Evolutionary conservation across 1,140 invertebrate genomes (phyloP).

Genomic region (Eupristina koningsbergeri): DNA sequence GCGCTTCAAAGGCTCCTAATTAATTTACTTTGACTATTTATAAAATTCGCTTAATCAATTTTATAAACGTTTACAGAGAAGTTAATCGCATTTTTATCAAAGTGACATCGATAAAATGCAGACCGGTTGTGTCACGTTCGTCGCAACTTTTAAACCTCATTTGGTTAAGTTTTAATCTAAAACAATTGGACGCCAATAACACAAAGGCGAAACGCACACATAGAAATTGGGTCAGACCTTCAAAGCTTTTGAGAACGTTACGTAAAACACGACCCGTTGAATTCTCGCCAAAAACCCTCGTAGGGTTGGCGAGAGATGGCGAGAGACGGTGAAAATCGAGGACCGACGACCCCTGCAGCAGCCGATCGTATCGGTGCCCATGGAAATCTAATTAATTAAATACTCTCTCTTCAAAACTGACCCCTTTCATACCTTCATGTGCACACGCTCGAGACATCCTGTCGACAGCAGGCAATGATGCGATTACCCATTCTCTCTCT

Average conservation of each 20-base stretch:
- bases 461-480: not conserved
- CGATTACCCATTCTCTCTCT: constrained; percentile 39
- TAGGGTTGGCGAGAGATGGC: not conserved
- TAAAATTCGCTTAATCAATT: not conserved
- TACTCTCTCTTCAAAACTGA: not conserved
- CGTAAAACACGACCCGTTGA: not conserved
- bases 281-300: too few species aligned
- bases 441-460: not conserved
- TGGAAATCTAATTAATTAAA: constrained; percentile 48
- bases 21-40: not conserved
- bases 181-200: too few species aligned
- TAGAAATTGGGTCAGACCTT: not conserved
- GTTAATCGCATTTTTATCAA: not conserved
- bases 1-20: not conserved
- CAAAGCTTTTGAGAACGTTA: not conserved
- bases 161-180: too few species aligned
- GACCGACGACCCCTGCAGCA: not conserved
- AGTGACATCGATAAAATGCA: not conserved
- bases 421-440: not conserved
- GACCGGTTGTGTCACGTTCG: too few species aligned
- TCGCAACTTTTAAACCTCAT: too few species aligned
- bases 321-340: not conserved
- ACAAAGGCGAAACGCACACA: too few species aligned
- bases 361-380: not conserved
- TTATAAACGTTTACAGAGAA: not conserved